Conservation (phyloP, 1,140 invertebrate genomes). For the Temnothorax longispinosus region DNA sequence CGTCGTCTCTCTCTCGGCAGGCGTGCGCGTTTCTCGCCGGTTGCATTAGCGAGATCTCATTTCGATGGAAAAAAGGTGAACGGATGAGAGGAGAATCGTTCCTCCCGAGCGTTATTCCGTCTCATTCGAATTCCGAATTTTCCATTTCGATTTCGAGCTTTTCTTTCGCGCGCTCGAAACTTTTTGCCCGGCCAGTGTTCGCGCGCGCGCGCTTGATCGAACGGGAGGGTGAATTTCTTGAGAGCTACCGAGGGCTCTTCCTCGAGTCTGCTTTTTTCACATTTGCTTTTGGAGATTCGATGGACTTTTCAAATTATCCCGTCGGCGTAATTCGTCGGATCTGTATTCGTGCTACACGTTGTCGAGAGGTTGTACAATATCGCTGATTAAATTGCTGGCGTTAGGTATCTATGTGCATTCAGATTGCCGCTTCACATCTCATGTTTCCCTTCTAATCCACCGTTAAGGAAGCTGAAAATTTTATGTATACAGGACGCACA, state of each 20-base stretch:
- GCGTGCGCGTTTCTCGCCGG: slow-evolving; percentile 23
- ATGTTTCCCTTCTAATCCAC: neutral
- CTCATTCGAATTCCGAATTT: slow-evolving; percentile 53
- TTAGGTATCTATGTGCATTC: slow-evolving; percentile 12
- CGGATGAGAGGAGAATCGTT: slow-evolving; percentile 23
- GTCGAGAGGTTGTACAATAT: slow-evolving; percentile 34
- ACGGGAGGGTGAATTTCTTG: slow-evolving; percentile 11
- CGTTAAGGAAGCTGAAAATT: slow-evolving; percentile 7
- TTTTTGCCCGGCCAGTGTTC: neutral
- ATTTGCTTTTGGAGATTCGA: slow-evolving; percentile 30
- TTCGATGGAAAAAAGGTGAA: slow-evolving; percentile 56
- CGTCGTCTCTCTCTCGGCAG: neutral
- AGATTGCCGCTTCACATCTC: slow-evolving; percentile 24
- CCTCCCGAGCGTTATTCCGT: neutral
- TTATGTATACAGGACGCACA: neutral
- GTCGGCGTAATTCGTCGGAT: slow-evolving; percentile 36
- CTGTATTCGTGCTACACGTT: neutral
- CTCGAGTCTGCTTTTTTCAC: neutral
- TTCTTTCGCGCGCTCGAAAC: neutral
- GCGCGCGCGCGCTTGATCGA: neutral
- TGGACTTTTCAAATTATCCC: slow-evolving; percentile 51
- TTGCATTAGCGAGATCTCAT: slow-evolving; percentile 70
- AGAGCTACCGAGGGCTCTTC: neutral
- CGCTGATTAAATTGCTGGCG: slow-evolving; percentile 47
- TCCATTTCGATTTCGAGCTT: slow-evolving; percentile 29